Percentiles rank a stretch among this genome's conserved stretches.
phyloP scores from a whole-genome alignment of 2,888 invertebrate species.

The Belgica antarctica region DNA sequence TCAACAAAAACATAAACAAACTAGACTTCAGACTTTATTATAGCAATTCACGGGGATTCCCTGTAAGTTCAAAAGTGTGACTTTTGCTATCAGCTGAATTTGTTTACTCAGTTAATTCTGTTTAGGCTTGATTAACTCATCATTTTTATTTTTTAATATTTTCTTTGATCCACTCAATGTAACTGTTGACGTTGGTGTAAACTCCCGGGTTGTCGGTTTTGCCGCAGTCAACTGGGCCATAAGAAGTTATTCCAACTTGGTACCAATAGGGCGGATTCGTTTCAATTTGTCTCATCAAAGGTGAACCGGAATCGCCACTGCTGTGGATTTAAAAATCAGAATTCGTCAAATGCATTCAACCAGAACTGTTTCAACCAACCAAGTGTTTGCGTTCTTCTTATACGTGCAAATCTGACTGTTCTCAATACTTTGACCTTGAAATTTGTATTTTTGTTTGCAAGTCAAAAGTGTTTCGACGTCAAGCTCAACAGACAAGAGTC shows the following conservation, averaged over 20 bases:
- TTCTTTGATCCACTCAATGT: slow-evolving; percentile 23
- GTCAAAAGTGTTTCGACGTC: neutral
- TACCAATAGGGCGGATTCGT: neutral
- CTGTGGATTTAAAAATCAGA: slow-evolving; percentile 22
- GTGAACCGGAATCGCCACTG: slow-evolving; percentile 29
- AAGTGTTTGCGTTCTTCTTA: neutral
- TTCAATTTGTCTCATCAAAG: slow-evolving; percentile 12
- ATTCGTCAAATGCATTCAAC: no score
- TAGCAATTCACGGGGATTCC: no score
- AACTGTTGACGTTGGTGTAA: slow-evolving; percentile 20
- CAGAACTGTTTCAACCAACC: slow-evolving; percentile 1
- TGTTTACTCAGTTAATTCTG: no score
- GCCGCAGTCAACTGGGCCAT: slow-evolving; percentile 17
- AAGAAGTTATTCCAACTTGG: slow-evolving; percentile 18
- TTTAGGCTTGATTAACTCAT: no score
- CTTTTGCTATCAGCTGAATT: no score
- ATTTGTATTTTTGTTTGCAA: neutral
- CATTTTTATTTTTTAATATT: slow-evolving; percentile 4
- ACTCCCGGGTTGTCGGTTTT: slow-evolving; percentile 16
- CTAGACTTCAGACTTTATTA: no score
- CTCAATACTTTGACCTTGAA: neutral
- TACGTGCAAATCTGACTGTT: slow-evolving; percentile 28
- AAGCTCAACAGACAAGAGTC: neutral
- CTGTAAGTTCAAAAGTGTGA: no score
- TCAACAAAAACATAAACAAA: no score